A percentile compares a stretch with the other conserved stretches of the same genome.
phyloP scores from a whole-genome alignment of 1,140 invertebrate genomes.

The Panonychus citri region DNA sequence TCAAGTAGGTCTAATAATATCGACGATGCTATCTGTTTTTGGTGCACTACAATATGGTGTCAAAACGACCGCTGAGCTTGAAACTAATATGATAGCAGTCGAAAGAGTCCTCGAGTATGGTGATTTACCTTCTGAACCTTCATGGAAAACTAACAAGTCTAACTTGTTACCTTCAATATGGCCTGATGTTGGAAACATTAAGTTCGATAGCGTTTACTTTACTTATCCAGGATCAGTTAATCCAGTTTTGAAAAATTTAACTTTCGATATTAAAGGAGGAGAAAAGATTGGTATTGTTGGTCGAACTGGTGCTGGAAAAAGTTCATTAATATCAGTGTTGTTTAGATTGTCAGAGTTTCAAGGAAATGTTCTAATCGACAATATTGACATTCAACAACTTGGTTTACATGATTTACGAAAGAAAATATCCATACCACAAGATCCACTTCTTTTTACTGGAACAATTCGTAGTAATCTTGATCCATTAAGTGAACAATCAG shows the following conservation, averaged over 20 bases:
- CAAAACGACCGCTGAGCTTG: constrained; percentile 48
- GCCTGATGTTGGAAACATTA: constrained; percentile 39
- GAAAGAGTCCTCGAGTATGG: constrained; percentile 57
- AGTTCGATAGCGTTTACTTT: constrained; percentile 38
- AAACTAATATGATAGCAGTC: constrained; percentile 60
- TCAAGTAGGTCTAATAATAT: constrained; percentile 49
- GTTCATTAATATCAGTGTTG: constrained; percentile 54
- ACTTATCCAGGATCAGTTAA: constrained; percentile 34
- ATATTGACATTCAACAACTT: constrained; percentile 20
- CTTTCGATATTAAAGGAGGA: constrained; percentile 15
- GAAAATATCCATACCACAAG: constrained; percentile 34
- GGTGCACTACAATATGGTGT: constrained; percentile 62
- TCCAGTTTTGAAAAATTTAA: constrained; percentile 27
- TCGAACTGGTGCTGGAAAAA: constrained; percentile 72
- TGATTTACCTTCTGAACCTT: constrained; percentile 36
- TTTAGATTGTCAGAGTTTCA: constrained; percentile 48
- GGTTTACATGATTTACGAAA: constrained; percentile 13
- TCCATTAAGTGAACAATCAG: constrained; percentile 16
- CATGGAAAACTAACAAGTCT: constrained; percentile 11
- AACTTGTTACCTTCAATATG: constrained; percentile 23
- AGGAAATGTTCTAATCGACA: constrained; percentile 27
- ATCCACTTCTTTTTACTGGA: constrained; percentile 25
- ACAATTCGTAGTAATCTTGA: constrained; percentile 22
- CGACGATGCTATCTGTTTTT: constrained; percentile 44
- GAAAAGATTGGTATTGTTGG: constrained; percentile 60